Percentiles rank a stretch among this genome's conserved stretches.
phyloP scores from a whole-genome alignment of 2,113 vertebrate genomes.

The Colius striatus region DNA sequence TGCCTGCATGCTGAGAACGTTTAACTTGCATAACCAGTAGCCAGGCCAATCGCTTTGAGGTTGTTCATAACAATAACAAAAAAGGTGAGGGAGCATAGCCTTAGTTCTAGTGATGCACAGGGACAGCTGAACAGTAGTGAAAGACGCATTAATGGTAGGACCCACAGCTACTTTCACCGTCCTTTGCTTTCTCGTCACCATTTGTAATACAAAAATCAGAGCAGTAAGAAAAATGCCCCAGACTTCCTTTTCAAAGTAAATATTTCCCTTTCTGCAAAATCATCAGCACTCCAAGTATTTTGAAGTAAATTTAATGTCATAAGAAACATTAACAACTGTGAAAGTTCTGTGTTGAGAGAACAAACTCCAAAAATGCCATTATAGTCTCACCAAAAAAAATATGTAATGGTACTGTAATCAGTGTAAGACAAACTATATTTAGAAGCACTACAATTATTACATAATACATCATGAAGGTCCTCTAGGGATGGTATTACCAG shows the following conservation, averaged over 20 bases:
- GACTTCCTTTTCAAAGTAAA: not conserved
- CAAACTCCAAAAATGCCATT: not conserved
- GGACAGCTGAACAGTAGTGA: not conserved
- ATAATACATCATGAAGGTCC: slow-evolving; percentile 37
- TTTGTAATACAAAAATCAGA: not conserved
- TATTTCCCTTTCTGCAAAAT: not conserved
- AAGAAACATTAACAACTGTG: not conserved
- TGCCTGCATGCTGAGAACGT: fast-evolving
- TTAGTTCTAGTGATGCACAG: not conserved
- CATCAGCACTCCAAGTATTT: not conserved
- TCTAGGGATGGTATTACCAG: slow-evolving; percentile 49
- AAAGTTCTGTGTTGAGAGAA: not conserved
- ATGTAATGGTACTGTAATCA: not conserved
- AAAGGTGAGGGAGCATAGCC: not conserved
- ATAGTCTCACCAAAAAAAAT: not conserved
- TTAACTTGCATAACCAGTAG: not conserved
- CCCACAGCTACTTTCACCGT: not conserved
- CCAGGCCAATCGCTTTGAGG: fast-evolving
- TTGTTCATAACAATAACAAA: not conserved
- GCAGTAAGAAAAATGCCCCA: not conserved
- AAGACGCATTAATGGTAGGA: fast-evolving
- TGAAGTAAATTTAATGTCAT: not conserved
- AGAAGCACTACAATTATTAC: slow-evolving; percentile 38
- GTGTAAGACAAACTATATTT: not conserved
- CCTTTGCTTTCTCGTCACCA: not conserved